A percentile compares a stretch with the other conserved stretches of the same genome.
These are phyloP conservation scores for Bembecia ichneumoniformis DNA, from an alignment of 2,888 invertebrate species.

Conservation along the genomic window DNA sequence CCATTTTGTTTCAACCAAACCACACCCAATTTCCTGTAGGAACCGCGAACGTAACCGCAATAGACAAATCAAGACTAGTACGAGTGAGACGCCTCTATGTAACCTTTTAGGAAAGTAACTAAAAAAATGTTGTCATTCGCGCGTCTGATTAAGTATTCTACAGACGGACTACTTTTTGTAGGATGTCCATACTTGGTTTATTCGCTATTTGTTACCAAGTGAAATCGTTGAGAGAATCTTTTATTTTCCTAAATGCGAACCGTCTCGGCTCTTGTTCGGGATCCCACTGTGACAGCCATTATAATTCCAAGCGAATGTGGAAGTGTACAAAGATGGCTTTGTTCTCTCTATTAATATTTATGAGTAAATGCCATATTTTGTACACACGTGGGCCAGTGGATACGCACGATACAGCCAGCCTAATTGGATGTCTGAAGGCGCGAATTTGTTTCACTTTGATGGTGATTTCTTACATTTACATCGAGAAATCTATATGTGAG, in stretches of 20 bases:
- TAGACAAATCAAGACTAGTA: conserved; percentile 21
- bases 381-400: conserved; percentile 61
- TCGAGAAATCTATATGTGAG: too few species aligned
- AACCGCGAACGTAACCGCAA: conserved; percentile 37
- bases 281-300: conserved; percentile 67
- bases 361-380: conserved; percentile 63
- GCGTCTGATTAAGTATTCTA: conserved; percentile 37
- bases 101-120: conserved; percentile 30
- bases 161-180: conserved; percentile 42
- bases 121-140: conserved; percentile 19
- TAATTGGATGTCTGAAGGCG: conserved; percentile 59
- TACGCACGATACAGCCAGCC: conserved; percentile 61
- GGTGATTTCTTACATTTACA: conserved; percentile 27
- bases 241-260: conserved; percentile 59
- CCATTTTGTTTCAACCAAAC: conserved; percentile 26
- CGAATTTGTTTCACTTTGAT: conserved; percentile 53
- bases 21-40: conserved; percentile 43
- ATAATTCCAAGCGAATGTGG: conserved; percentile 66
- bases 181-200: conserved; percentile 43
- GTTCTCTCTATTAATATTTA: conserved; percentile 66
- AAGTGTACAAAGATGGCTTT: conserved; percentile 64
- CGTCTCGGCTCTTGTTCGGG: conserved; percentile 66
- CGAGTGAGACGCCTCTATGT: not conserved
- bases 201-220: conserved; percentile 59
- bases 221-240: conserved; percentile 56